These are phyloP conservation scores for Linnaemya vulpina DNA, from an alignment of 2,888 invertebrate species.

Conservation along the genomic window DNA sequence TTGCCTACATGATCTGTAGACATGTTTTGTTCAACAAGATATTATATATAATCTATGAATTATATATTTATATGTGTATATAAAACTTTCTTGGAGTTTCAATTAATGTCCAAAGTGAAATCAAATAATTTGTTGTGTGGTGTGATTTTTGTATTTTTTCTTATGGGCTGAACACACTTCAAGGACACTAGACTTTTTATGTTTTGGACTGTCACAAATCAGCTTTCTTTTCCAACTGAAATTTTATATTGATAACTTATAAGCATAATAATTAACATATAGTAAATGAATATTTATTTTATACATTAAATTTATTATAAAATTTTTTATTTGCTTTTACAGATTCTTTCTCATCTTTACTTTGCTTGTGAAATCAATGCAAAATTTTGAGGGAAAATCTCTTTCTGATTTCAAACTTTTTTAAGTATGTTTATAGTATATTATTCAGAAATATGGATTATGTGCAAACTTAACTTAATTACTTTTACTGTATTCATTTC, in stretches of 20 bases:
- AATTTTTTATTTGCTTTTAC: conserved; percentile 40
- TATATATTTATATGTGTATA: too few species aligned
- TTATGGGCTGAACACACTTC: conserved; percentile 47
- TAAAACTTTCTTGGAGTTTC: not conserved
- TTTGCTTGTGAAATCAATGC: conserved; percentile 52
- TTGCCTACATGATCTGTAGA: conserved; percentile 67
- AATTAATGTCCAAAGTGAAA: conserved; percentile 8
- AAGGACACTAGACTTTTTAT: conserved; percentile 47
- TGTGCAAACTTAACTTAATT: not conserved
- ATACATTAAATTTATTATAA: not conserved
- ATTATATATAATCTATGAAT: not conserved
- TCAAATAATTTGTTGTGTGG: not conserved
- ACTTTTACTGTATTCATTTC: conserved; percentile 10
- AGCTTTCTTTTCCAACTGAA: conserved; percentile 15
- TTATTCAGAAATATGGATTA: conserved; percentile 1
- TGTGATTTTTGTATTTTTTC: not conserved
- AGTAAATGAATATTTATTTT: not conserved
- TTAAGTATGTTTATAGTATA: not conserved
- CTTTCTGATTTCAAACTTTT: conserved; percentile 6
- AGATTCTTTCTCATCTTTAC: conserved; percentile 23
- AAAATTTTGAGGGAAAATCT: conserved; percentile 33
- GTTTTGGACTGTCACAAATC: conserved; percentile 7
- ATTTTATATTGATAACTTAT: not conserved
- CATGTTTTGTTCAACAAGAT: conserved; percentile 52
- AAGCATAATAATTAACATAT: not conserved